Evolutionary conservation across 2,888 invertebrate genomes (phyloP), one percentile per base, ranked within the genome.

Genomic region (Acronicta psi): DNA sequence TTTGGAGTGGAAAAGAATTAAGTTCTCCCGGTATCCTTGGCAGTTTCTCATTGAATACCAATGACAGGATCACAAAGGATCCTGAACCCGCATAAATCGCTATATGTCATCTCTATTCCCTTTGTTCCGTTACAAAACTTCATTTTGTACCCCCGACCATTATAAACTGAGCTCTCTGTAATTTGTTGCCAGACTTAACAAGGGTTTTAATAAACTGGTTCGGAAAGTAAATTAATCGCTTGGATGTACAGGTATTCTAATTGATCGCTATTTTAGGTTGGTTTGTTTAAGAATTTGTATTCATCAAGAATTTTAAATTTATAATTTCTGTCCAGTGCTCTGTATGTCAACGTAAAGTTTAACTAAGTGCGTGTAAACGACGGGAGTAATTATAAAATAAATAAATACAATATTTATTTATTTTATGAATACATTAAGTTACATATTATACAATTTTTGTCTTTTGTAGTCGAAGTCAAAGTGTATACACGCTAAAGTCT

Each of bases 71-170:
- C 75, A 87, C 85, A 87, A 87, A 84, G 78, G 82, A 64, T 60
- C 54, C 59, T 52, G 60, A 60, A 73, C 79, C 82, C 83, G 80
- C 82, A 87, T 88, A 87, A 88, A 88, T 88, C 86, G 85, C 81
- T 79, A 77, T 76, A 81, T 78, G 86, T 84, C 87, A 86, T 84
- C 80, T 81, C 80, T 73, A 74, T 69, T 72, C 69, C 79, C 81
- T 83, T 87, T 85, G 84, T 85, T 80, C 83, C 83, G 77, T 67
- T 73, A 77, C 73, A 75, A 78, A 81, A 84, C 85, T 86, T 84
- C 80, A 86, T 85, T 87, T 81, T 75, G 73, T 73, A 63, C 46
- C 62, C 47, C 53, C 46, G 52, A 51, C 85, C 79, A 78, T 37
- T 37, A 11, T 69, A 63, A 46, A 42, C 45, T 63, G 82, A 42